These are phyloP conservation scores for Cryptocephalus moraei DNA, from an alignment of 2,888 invertebrate genomes.

Conservation along the genomic window DNA sequence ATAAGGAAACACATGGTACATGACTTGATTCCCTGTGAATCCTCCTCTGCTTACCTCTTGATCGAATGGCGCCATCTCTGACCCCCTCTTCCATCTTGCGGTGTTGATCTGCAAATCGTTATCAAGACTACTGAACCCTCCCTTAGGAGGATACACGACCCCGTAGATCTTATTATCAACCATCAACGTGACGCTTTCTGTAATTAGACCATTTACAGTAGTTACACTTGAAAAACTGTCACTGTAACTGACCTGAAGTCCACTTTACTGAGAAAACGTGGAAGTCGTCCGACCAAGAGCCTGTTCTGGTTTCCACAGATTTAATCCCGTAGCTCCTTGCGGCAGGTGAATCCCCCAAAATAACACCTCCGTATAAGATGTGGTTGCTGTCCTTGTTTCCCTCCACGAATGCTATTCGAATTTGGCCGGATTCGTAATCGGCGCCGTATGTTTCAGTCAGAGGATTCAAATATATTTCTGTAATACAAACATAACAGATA, in stretches of 20 bases:
- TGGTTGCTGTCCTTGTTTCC: constrained; percentile 45
- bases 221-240: too few relatives aligned
- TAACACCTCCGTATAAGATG: constrained; percentile 27
- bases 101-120: constrained; percentile 31
- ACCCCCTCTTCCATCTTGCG: constrained; percentile 48
- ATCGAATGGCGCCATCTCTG: constrained; percentile 62
- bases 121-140: constrained; percentile 30
- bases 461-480: constrained; percentile 59
- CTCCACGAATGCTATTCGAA: constrained; percentile 60
- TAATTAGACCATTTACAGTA: too few relatives aligned
- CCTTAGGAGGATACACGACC: constrained; percentile 29
- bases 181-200: constrained; percentile 32
- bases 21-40: too few relatives aligned
- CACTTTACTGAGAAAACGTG: constrained; percentile 50
- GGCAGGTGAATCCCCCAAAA: constrained; percentile 24
- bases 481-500: constrained; percentile 8
- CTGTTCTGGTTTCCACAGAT: constrained; percentile 7
- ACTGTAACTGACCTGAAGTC: constrained; percentile 36
- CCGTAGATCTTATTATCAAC: constrained; percentile 47
- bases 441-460: constrained; percentile 50
- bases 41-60: constrained; percentile 44
- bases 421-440: constrained; percentile 53
- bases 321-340: constrained; percentile 28
- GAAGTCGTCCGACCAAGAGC: constrained; percentile 41
- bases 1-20: too few relatives aligned